Evolutionary conservation across 2,888 invertebrate species (phyloP).

Genomic region (Chrysolina oricalcia): DNA sequence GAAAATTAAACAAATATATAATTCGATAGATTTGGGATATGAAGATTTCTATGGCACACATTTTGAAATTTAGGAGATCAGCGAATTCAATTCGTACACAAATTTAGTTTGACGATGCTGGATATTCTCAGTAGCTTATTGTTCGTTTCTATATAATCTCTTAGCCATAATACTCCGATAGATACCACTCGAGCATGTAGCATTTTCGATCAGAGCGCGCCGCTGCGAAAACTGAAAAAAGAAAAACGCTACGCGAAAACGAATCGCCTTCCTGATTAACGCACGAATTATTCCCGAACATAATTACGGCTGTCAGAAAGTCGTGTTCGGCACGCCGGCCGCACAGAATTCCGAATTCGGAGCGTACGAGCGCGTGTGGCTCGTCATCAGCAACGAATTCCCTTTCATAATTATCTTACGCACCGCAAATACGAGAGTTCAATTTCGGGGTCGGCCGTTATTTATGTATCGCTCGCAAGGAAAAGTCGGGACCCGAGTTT

Average conservation of each 20-base stretch:
- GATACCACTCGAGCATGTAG: too few relatives aligned
- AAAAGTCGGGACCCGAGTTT: too few relatives aligned
- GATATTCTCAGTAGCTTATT: too few relatives aligned
- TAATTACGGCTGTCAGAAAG: slow-evolving; percentile 51
- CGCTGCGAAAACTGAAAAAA: neutral
- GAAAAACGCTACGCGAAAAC: slow-evolving; percentile 34
- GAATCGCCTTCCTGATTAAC: slow-evolving; percentile 35
- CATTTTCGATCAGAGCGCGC: neutral
- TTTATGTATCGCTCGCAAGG: neutral
- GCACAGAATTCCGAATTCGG: slow-evolving; percentile 35
- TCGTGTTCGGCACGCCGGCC: slow-evolving; percentile 46
- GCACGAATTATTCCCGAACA: slow-evolving; percentile 47
- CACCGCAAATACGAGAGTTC: slow-evolving; percentile 18
- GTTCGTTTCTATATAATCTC: too few relatives aligned
- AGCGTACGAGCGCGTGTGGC: slow-evolving; percentile 33
- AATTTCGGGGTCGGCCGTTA: neutral
- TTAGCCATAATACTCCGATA: too few relatives aligned
- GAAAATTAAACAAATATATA: too few relatives aligned
- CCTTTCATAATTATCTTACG: slow-evolving; percentile 29
- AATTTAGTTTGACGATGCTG: too few relatives aligned
- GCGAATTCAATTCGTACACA: too few relatives aligned
- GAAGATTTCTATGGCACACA: too few relatives aligned
- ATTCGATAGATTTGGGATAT: too few relatives aligned
- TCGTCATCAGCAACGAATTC: slow-evolving; percentile 32
- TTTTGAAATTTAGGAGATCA: too few relatives aligned